phyloP scores from a whole-genome alignment of 2,797 vertebrate genomes.

The Enteromius trimaculatus region DNA sequence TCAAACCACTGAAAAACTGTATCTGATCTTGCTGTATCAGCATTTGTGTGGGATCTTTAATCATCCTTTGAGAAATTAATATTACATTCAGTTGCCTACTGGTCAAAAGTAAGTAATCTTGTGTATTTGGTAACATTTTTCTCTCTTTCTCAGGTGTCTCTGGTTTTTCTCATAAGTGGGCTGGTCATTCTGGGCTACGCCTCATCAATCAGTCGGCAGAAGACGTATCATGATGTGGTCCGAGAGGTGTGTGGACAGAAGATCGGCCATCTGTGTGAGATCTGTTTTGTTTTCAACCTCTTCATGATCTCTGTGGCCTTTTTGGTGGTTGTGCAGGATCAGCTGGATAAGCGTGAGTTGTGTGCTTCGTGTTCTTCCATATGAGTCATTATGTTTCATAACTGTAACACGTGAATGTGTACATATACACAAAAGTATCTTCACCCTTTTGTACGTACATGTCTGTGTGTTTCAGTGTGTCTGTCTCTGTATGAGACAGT shows the following conservation, averaged over 20 bases:
- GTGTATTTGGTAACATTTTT: neutral
- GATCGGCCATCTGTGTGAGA: slow-evolving; percentile 87
- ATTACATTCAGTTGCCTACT: neutral
- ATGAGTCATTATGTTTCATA: neutral
- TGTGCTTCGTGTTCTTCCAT: neutral
- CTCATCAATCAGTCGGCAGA: slow-evolving; percentile 84
- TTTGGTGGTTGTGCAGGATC: slow-evolving; percentile 93
- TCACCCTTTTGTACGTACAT: neutral
- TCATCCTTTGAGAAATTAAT: neutral
- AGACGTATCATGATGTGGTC: slow-evolving; percentile 92
- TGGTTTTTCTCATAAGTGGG: slow-evolving; percentile 93
- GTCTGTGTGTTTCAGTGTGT: slow-evolving; percentile 66
- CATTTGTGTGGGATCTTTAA: neutral
- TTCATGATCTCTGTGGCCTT: slow-evolving; percentile 97
- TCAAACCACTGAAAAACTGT: neutral
- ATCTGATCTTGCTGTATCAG: neutral
- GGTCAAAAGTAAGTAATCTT: neutral
- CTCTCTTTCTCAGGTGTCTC: slow-evolving; percentile 75
- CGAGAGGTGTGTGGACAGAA: slow-evolving; percentile 83
- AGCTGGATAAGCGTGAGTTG: slow-evolving; percentile 92
- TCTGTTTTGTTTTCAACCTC: slow-evolving; percentile 93
- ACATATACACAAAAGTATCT: neutral
- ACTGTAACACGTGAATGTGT: neutral
- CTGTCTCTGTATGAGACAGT: slow-evolving; percentile 74
- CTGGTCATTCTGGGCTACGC: slow-evolving; percentile 89